Evolutionary conservation across 2,113 vertebrate genomes (phyloP), one percentile per base, ranked within the genome.

Genomic region (Bombycilla garrulus): DNA sequence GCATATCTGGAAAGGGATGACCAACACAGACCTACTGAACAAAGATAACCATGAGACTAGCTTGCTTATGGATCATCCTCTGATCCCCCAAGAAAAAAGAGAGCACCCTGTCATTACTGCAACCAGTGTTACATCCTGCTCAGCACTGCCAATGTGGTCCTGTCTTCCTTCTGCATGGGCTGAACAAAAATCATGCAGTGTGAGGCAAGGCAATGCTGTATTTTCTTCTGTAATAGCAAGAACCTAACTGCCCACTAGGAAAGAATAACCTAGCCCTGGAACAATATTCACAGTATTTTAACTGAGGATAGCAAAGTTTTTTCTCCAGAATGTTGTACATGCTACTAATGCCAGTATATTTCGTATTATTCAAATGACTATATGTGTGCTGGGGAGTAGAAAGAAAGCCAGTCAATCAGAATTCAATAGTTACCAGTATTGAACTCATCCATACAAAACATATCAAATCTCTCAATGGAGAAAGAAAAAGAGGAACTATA

Each of bases 191-290:
- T 2, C 10, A 29, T 11, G 20, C 16, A 71, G 0, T 0, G 18
- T 18, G 22, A 60, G 38, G 38, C 11, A 86, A 78, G 56, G 29
- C 23, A 72, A 56, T 0, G 0, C 14, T 45, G 6, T 17, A 24
- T 70, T 83, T 12, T 3, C 8, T 62, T 86, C 35, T 50, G n/a
- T 66, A 70, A 64, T 4, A 78, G 47, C 14, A 88, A 70, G 15
- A 21, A 56, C 12, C 9, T 24, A 57, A 35, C 9, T 6, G 3
- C 19, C 21, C 65, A 25, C 25, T 42, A 47, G 56, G 48, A 35
- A 44, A 86, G 70, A 81, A n/a, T 15, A 93, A 24, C 3, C 25
- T 56, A n/a, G 4, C 26, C 15, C 21, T 36, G 24, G 29, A 61
- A 86, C 26, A 78, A 57, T 35, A 65, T 48, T 44, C 29, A 58